Base-by-base conservation (phyloP, 2,888 invertebrate species). In the Selenia dentaria region DNA sequence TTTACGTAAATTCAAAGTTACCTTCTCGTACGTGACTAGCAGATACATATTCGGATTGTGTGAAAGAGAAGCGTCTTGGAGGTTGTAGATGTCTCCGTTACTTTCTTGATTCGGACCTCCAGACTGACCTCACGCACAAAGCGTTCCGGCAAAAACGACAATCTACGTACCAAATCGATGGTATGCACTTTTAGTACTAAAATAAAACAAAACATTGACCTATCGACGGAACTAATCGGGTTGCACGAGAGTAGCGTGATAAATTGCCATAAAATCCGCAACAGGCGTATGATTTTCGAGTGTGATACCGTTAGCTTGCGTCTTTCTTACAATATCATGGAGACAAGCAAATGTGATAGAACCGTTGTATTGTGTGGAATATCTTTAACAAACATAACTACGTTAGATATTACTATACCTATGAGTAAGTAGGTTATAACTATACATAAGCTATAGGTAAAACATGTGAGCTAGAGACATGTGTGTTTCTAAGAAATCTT, bases 241-340 rank as follows among this genome's bases (percentile, higher is more conserved):
- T 34, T 51, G 53, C 53, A 55, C 51, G 56, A 46, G 34, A 46
- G 51, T 47, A 51, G 47, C 43, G 45, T 50, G 35, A 38, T 48
- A 38, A 45, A 51, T 51, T 26, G 41, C 50, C 45, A 51, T 51
- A 51, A 51, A 45, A 51, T 45, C 38, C 29, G 45, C 45, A 45
- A 45, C 32, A 42, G 32, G 47, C 47, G 47, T 41, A 48, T 42
- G 41, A 48, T 42, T 48, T 42, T 42, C 36, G 37, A 29, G 36
- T 37, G 22, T 31, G 25, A n/a, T 32, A 32, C 47, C 41, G 47
- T 48, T 48, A 48, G 12, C 2, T 27, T 37, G 31, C 26, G 40
- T 24, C 31, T 41, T 38, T 47, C 32, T 20, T 26, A 36, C 36
- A 40, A 47, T 34, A 20, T 0, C 24, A 4, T 10, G 20, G 31